Evolutionary conservation across 1,140 invertebrate genomes (phyloP), one percentile per base, ranked within the genome.

Genomic region (Drosophila nasuta): DNA sequence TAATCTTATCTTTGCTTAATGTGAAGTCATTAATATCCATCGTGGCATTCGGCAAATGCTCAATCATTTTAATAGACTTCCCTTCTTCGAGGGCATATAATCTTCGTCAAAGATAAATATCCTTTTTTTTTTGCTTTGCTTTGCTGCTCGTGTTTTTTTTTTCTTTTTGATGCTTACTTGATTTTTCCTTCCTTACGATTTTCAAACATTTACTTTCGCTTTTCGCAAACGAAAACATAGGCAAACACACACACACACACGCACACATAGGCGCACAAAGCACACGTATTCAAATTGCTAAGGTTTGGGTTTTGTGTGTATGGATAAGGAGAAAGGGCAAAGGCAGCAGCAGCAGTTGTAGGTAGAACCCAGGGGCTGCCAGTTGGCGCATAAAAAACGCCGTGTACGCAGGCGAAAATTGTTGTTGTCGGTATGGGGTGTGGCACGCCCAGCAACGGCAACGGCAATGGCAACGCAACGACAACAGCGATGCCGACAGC

Each of bases 161-260:
- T 79, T 63, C 54, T 45, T 46, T 66, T 75, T 65, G 65, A 87
- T 88, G 83, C 83, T 83, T 88, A 80, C 83, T 87, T 87, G 83
- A 87, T 87, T 87, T 87, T 87, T 87, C 83, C 83, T 88, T 88
- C 77, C 85, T 89, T 89, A 83, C 86, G 81, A 89, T 89, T 89
- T 89, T 89, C 85, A 89, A 89, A 89, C 85, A 89, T 89, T 89
- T 89, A 89, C 85, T 89, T 89, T 89, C 87, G 87, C 86, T 85
- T 89, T 86, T 90, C 67, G 72, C 81, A 77, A 90, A 90, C 57
- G 78, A 76, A 83, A 90, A 88, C 85, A 80, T 81, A 81, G 86
- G 65, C 85, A 90, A 86, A 81, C 85, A 77, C 73, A 79, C 67
- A 69, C 59, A 62, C 38, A 78, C 57, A 71, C 57, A 71, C 56